These are phyloP conservation scores for Dipodomys merriami DNA, from an alignment of 2,113 vertebrate species.

Conservation along the genomic window DNA sequence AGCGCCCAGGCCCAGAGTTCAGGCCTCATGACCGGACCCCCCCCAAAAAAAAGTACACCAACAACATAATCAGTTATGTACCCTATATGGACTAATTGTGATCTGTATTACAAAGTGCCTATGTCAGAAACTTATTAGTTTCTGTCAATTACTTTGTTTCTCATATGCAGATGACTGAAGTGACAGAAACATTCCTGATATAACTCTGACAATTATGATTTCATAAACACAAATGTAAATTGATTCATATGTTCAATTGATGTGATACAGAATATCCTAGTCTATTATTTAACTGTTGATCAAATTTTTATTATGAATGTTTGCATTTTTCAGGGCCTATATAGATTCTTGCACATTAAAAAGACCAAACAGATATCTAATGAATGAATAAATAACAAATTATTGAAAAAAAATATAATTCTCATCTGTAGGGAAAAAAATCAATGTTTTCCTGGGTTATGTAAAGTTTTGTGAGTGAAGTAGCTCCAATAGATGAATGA, in stretches of 20 bases:
- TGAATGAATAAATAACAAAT: background rate
- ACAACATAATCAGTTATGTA: background rate
- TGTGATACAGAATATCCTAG: background rate
- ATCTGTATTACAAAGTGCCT: conserved; percentile 1
- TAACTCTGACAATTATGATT: conserved; percentile 46
- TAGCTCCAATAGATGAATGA: background rate
- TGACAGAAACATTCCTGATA: conserved; percentile 14
- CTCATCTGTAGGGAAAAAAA: background rate
- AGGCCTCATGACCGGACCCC: too few species aligned
- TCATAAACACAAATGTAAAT: conserved; percentile 27
- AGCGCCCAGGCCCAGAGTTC: too few species aligned
- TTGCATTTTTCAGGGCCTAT: conserved; percentile 32
- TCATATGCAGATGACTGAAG: background rate
- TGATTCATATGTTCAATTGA: conserved; percentile 24
- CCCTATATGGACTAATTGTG: background rate
- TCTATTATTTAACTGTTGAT: background rate
- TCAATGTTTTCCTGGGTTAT: background rate
- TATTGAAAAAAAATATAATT: conserved; percentile 33
- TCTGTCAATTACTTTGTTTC: conserved; percentile 54
- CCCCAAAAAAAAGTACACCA: background rate
- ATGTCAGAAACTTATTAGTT: conserved; percentile 18
- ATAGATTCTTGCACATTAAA: background rate
- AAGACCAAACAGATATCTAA: conserved; percentile 38
- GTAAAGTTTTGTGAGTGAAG: background rate
- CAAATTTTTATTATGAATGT: conserved; percentile 10